These are phyloP conservation scores for Sphaerodactylus townsendi DNA, from an alignment of 2,113 vertebrate genomes.

Conservation along the genomic window DNA sequence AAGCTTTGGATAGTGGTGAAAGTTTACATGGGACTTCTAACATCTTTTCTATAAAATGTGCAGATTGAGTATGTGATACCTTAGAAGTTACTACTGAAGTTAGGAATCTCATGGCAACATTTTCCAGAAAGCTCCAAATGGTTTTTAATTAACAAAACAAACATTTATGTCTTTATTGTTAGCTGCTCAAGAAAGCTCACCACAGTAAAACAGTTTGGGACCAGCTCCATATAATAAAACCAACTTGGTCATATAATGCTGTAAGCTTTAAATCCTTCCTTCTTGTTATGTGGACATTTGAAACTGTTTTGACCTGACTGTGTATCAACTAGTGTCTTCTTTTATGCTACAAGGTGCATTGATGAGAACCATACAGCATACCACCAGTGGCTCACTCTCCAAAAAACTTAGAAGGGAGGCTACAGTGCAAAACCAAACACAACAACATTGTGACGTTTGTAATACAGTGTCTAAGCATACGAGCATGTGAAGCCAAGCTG, in stretches of 20 bases:
- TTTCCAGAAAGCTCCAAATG: neutral
- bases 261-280: neutral
- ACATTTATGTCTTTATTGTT: neutral
- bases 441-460: neutral
- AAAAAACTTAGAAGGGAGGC: neutral
- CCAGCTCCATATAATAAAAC: neutral
- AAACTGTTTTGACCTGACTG: neutral
- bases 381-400: neutral
- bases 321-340: no score
- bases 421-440: neutral
- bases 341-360: neutral
- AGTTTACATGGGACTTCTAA: neutral
- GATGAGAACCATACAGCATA: no score
- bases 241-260: neutral
- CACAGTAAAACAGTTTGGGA: neutral
- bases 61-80: neutral
- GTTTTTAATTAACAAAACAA: neutral
- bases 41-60: no score
- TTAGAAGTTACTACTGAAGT: neutral
- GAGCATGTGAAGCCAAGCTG: neutral
- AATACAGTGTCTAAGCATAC: neutral
- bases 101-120: neutral
- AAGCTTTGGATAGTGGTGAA: neutral
- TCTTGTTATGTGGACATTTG: neutral
- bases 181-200: no score